Base-by-base conservation (phyloP, 2,113 vertebrate species). In the Ochotona curzoniae region DNA sequence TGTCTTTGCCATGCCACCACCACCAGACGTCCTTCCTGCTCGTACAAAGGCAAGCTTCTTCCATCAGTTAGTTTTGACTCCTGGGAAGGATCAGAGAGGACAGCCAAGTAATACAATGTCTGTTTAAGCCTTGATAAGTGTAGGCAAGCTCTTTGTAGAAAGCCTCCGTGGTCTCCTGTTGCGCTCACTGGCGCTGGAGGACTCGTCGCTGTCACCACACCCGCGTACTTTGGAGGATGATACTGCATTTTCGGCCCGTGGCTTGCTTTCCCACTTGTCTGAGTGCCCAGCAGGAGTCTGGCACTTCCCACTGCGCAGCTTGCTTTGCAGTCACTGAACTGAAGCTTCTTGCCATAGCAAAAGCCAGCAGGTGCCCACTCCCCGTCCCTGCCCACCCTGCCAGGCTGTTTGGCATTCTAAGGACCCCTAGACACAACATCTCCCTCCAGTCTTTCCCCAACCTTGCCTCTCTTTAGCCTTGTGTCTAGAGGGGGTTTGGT, bases 271-370 rank as follows among this genome's bases (percentile, higher is more conserved):
- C 94, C 97, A 97, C 94, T 71, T 97, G 95, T 98, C 97, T 8
- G 10, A 98, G 94, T 90, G 97, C 96, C 93, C 89, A 97, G 96
- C 96, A 89, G 97, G 86, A 87, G 51, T 92, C 94, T 91, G 4
- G 18, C 89, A 64, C 88, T 57, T 93, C 87, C 83, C 97, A 0
- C 96, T 79, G 80, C 93, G 96, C 76, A 0, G 97, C 97, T 98
- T 97, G 98, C 98, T 98, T 98, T 96, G 98, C 97, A 60, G 95
- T 97, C 98, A 97, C 97, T 51, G 35, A 95, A 95, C 96, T 57
- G 66, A 96, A 97, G 97, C 98, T 98, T 98, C 94, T 96, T 93
- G 97, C 97, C 95, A 92, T 94, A 94, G 97, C 92, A 21, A 8
- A 95, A 93, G 64, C 87, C 66, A 95, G 80, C 74, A 86, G 87